Percentiles rank a stretch among this genome's conserved stretches.
These are phyloP conservation scores for Madoqua kirkii DNA, from an alignment of 2,113 vertebrate species.

Conservation along the genomic window DNA sequence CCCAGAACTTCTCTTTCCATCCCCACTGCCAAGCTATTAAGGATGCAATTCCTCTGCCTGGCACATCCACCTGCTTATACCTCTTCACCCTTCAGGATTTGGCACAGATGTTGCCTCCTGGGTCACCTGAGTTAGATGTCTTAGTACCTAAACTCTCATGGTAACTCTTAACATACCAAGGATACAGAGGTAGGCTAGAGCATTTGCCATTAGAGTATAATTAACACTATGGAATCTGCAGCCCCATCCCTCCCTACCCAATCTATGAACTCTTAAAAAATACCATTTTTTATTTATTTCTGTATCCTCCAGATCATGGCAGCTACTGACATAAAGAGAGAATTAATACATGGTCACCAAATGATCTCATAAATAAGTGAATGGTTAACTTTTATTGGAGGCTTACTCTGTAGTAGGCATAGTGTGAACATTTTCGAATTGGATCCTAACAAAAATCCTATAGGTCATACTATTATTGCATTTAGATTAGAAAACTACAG, in stretches of 20 bases:
- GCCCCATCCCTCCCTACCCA: neutral
- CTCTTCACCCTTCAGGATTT: neutral
- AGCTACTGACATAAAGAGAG: neutral
- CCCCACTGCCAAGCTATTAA: neutral
- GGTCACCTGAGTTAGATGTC: neutral
- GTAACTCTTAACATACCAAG: neutral
- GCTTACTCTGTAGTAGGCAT: neutral
- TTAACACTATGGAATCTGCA: neutral
- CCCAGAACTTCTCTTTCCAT: neutral
- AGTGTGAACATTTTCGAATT: neutral
- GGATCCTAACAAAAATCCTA: neutral
- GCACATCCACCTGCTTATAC: neutral
- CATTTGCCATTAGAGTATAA: neutral
- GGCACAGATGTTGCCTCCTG: neutral
- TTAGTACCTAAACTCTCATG: neutral
- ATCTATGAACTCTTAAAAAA: neutral
- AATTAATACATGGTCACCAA: neutral
- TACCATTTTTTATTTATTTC: neutral
- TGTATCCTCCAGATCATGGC: neutral
- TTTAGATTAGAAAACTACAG: slow-evolving; percentile 22
- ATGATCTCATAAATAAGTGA: neutral
- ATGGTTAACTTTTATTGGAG: neutral
- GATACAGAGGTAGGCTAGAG: neutral
- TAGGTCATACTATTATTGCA: neutral
- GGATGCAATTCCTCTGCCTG: neutral